A percentile compares a stretch with the other conserved stretches of the same genome.
phyloP scores from a whole-genome alignment of 2,797 vertebrate species.

The Sebastes alutus region DNA sequence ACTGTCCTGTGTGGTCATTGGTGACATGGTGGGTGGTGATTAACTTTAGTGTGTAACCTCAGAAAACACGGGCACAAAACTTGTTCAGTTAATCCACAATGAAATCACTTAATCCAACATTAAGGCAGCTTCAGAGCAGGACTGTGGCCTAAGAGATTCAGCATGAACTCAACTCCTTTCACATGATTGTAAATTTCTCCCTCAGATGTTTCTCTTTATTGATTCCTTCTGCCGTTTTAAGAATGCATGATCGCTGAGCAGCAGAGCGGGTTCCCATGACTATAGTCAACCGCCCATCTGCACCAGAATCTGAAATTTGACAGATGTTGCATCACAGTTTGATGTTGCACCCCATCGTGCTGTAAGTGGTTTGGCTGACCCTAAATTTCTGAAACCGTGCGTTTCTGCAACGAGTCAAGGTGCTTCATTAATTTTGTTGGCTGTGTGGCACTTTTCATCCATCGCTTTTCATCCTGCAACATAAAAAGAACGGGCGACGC shows the following conservation, averaged over 20 bases:
- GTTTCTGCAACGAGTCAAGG: slow-evolving; percentile 27
- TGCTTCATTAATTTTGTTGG: slow-evolving; percentile 39
- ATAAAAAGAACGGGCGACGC: neutral
- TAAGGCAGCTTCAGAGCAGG: slow-evolving; percentile 13
- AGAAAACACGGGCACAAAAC: neutral
- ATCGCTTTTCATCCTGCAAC: neutral
- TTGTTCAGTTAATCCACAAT: slow-evolving; percentile 10
- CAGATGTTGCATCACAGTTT: slow-evolving; percentile 54
- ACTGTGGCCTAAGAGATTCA: neutral
- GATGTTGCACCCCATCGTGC: slow-evolving; percentile 30
- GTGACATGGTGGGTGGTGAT: slow-evolving; percentile 10
- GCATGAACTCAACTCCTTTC: slow-evolving; percentile 2
- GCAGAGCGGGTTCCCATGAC: neutral
- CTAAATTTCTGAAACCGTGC: slow-evolving; percentile 4
- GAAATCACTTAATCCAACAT: slow-evolving; percentile 21
- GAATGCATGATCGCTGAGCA: slow-evolving; percentile 16
- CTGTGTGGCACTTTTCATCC: neutral
- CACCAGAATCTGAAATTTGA: slow-evolving; percentile 20
- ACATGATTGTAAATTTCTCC: slow-evolving; percentile 1
- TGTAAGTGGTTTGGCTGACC: slow-evolving; percentile 41
- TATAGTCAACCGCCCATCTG: slow-evolving; percentile 8
- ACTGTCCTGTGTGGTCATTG: slow-evolving; percentile 3
- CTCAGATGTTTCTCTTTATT: slow-evolving; percentile 14
- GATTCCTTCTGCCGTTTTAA: neutral
- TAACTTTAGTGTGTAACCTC: slow-evolving; percentile 15